Evolutionary conservation across 2,113 vertebrate species (phyloP), one percentile per base, ranked within the genome.

Genomic region (Ramphastos sulfuratus): DNA sequence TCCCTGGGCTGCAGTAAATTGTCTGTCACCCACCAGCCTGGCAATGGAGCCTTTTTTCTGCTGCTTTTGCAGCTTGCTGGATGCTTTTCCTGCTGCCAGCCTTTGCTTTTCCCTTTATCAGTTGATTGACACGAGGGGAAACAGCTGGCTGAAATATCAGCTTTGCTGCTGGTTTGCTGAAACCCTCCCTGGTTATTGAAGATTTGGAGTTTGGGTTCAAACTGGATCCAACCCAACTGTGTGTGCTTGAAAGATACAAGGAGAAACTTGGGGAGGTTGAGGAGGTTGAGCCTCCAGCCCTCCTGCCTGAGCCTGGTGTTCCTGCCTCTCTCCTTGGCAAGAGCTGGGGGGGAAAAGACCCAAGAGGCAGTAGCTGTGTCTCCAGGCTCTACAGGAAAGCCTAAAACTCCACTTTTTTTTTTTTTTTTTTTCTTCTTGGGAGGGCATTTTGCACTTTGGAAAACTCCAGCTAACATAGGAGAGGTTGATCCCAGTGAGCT

Each of bases 51-150:
- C 23, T 83, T 93, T 96, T 95, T 89, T 15, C 91, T 94, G 89
- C 91, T 91, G 91, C 52, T 93, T 93, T 95, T 93, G 94, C 92
- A 95, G 93, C 93, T 94, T 93, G 46, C 58, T 85, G 3, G 0
- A 67, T 92, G 89, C 39, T 93, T 89, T 83, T 75, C 78, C 91
- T 92, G 93, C 89, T 65, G 72, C 88, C 89, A 95, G 42, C 65
- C 73, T 58, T 33, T 27, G 82, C 79, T 92, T 96, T 94, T 87
- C 44, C 73, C 75, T 93, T 96, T 91, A 91, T 97, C 93, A 92
- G 77, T 89, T 70, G 86, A 86, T 70, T 96, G 92, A 82, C 94
- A 89, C 2, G 10, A 91, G 89, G 79, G 92, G 94, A 64, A 92
- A 65, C 44, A 94, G 92, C 89, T 94, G 96, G 90, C 94, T 87